Evolutionary conservation across 2,797 vertebrate species (phyloP), one percentile per base, ranked within the genome.

Genomic region (Phrynocephalus guinanensis): DNA sequence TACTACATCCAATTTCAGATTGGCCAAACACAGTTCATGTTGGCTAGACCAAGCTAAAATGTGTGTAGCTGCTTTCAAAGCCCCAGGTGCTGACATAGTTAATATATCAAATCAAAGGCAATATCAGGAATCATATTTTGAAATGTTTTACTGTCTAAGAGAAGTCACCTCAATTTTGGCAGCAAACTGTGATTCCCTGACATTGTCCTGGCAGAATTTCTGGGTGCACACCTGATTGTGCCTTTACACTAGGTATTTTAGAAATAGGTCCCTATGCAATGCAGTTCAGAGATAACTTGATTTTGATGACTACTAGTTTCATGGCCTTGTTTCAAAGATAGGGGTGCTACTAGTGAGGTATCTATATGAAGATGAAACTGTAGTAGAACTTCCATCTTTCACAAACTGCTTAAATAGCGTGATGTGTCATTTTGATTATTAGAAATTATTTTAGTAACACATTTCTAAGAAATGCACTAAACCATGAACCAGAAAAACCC

Each of bases 1-100:
- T 73, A 73, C 63, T 72, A n/a, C 52, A 86, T 38, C 38, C 11
- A 73, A 28, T 71, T 80, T 80, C 85, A 80, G 48, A 26, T 28
- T 73, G 78, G 56, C 38, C 56, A 73, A 63, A 63, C 33, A 63
- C 33, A 73, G 33, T 26, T 33, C 26, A 72, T 63, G 16, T 63
- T 63, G 60, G 30, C 3, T 16, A 2, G 16, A 33, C 71, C 18
- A 30, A 71, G n/a, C 70, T 86, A 80, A 86, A 79, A 86, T 72
- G 4, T 79, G 16, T 22, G 56, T 50, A 84, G 22, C 48, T 67
- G 13, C 56, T 60, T 30, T 79, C 33, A 80, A 86, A 60, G 50
- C 15, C 68, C 16, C 52, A 71, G 9, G 44, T 86, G 67, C 56
- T 79, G 24, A 72, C 33, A 80, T 16, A 5, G n/a, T 44, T 33